Conservation (phyloP, 1,140 invertebrate species). For the Drosophila willistoni region DNA sequence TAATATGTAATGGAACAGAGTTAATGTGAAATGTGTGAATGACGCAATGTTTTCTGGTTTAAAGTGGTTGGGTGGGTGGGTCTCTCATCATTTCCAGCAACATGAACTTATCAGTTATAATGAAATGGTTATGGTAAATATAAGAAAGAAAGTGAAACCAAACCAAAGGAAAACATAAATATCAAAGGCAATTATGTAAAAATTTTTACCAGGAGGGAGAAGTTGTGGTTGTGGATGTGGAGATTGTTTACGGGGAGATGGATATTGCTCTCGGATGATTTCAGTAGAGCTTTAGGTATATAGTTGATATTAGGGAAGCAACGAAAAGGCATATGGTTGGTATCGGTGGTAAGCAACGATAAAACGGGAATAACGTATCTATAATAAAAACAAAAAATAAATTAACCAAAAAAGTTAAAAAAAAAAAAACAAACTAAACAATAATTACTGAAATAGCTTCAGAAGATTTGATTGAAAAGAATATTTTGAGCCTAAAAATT, state of each 20-base stretch:
- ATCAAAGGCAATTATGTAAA: background rate
- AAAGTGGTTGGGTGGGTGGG: too few species aligned
- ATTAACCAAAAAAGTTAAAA: constrained; percentile 20
- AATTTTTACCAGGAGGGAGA: constrained; percentile 53
- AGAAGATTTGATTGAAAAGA: background rate
- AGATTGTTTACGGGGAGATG: constrained; percentile 18
- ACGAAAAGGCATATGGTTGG: constrained; percentile 68
- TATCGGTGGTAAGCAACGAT: constrained; percentile 23
- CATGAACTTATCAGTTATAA: background rate
- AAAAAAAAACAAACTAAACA: background rate
- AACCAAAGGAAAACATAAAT: background rate
- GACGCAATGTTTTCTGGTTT: too few species aligned
- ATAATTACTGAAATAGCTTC: background rate
- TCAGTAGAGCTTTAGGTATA: constrained; percentile 75
- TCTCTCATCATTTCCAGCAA: too few species aligned
- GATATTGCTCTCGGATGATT: constrained; percentile 32
- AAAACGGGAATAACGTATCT: constrained; percentile 66
- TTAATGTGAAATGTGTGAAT: too few species aligned
- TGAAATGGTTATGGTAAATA: background rate
- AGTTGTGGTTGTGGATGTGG: constrained; percentile 14
- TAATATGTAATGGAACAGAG: background rate
- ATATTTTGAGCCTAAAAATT: background rate
- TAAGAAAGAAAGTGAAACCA: too few species aligned
- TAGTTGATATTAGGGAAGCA: constrained; percentile 69
- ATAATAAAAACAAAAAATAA: constrained; percentile 72